Percentiles rank a stretch among this genome's conserved stretches.
Conservation (phyloP, 1,140 invertebrate genomes). For the Heliconius nattereri region DNA sequence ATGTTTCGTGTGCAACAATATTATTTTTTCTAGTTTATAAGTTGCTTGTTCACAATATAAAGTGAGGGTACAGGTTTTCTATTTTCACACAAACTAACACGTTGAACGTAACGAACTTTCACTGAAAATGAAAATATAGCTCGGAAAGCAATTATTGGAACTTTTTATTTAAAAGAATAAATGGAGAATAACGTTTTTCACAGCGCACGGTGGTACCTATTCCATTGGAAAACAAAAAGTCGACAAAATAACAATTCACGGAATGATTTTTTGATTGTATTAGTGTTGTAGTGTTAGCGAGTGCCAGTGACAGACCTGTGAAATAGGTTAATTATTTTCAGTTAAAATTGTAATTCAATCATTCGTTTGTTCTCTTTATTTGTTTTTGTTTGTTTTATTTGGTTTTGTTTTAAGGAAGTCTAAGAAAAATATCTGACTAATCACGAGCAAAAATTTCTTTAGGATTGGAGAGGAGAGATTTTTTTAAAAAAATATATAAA, state of each 20-base stretch:
- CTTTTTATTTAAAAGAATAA: slow-evolving; percentile 13
- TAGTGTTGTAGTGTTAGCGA: slow-evolving; percentile 13
- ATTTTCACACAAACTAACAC: not conserved
- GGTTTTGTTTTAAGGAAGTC: not conserved
- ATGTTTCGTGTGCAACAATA: too few relatives aligned
- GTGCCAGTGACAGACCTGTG: not conserved
- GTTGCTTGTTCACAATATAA: not conserved
- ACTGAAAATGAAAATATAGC: not conserved
- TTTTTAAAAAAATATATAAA: too few relatives aligned
- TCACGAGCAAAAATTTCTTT: not conserved
- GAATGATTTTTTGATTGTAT: slow-evolving; percentile 21
- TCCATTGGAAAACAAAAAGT: slow-evolving; percentile 17
- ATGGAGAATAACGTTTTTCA: slow-evolving; percentile 14
- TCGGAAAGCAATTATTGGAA: not conserved
- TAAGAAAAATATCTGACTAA: not conserved
- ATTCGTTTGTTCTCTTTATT: not conserved
- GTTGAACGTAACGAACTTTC: not conserved
- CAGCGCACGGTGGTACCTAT: not conserved
- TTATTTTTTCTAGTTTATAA: too few relatives aligned
- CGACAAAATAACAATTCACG: not conserved
- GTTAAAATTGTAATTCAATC: not conserved
- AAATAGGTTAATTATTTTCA: slow-evolving; percentile 1
- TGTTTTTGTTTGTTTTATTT: not conserved
- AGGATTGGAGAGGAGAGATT: too few relatives aligned
- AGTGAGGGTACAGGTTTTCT: not conserved